These are phyloP conservation scores for Piaya cayana DNA, from an alignment of 2,113 vertebrate genomes.

Conservation along the genomic window DNA sequence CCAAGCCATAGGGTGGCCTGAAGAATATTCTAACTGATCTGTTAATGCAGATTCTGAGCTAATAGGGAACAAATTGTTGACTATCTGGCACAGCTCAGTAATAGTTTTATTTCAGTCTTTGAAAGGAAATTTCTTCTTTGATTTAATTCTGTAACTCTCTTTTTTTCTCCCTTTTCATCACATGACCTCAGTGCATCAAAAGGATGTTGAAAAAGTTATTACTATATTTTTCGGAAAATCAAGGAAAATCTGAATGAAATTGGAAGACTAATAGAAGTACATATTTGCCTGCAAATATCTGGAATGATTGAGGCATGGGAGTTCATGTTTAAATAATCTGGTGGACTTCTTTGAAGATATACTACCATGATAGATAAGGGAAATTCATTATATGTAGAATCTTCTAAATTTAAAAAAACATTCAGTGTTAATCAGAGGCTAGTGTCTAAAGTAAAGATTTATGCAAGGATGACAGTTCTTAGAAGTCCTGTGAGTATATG, in stretches of 20 bases:
- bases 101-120: neutral
- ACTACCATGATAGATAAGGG: slow-evolving; percentile 1
- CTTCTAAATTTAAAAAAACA: neutral
- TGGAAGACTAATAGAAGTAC: neutral
- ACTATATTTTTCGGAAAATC: neutral
- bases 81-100: neutral
- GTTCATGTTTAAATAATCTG: neutral
- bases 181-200: neutral
- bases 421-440: slow-evolving; percentile 4
- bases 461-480: neutral
- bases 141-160: neutral
- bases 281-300: neutral
- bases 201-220: neutral
- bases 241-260: neutral
- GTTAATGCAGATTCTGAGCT: neutral
- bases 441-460: slow-evolving; percentile 20
- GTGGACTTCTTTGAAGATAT: slow-evolving; percentile 2
- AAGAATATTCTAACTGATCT: neutral
- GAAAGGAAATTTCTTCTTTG: neutral
- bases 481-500: neutral
- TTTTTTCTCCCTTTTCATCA: neutral
- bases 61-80: neutral
- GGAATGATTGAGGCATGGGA: slow-evolving; percentile 1
- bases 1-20: neutral
- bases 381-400: neutral